Percentiles rank a stretch among this genome's conserved stretches.
phyloP scores from a whole-genome alignment of 2,888 invertebrate genomes.

The Andrena trimmerana region DNA sequence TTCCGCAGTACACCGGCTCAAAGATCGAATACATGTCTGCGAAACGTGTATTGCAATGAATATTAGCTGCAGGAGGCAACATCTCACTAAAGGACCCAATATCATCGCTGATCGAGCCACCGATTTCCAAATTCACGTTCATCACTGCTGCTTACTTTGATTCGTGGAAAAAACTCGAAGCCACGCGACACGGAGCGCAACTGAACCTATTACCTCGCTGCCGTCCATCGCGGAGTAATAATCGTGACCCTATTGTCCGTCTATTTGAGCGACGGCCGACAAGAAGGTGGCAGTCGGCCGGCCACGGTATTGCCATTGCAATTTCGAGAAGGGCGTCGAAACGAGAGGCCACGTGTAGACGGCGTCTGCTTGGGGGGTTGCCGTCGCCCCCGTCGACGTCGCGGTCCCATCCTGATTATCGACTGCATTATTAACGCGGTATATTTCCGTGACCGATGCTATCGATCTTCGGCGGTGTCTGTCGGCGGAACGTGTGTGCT shows the following conservation, averaged over 20 bases:
- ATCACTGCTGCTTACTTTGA: too few relatives aligned
- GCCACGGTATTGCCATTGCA: constrained; percentile 3
- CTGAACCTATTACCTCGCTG: background rate
- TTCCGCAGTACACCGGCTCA: too few relatives aligned
- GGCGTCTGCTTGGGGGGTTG: too few relatives aligned
- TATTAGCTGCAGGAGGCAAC: too few relatives aligned
- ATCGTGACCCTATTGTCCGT: constrained; percentile 34
- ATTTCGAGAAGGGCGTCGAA: constrained; percentile 22
- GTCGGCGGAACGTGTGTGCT: constrained; percentile 53
- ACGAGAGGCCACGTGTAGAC: background rate
- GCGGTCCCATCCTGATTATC: constrained; percentile 67
- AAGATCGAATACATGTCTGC: too few relatives aligned
- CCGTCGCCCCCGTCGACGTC: constrained; percentile 13
- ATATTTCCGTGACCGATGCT: constrained; percentile 76
- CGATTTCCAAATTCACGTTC: too few relatives aligned
- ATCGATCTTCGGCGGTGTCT: constrained; percentile 75
- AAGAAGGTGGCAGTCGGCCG: constrained; percentile 12
- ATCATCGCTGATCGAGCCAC: too few relatives aligned
- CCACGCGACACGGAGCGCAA: too few relatives aligned
- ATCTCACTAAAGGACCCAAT: too few relatives aligned
- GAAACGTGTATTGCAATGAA: too few relatives aligned
- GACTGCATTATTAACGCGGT: constrained; percentile 76
- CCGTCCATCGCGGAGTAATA: constrained; percentile 17
- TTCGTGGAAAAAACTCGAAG: too few relatives aligned
- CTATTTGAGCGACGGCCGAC: constrained; percentile 29